A percentile compares a stretch with the other conserved stretches of the same genome.
These are phyloP conservation scores for Psilopsiagon aymara DNA, from an alignment of 2,113 vertebrate species.

Conservation along the genomic window DNA sequence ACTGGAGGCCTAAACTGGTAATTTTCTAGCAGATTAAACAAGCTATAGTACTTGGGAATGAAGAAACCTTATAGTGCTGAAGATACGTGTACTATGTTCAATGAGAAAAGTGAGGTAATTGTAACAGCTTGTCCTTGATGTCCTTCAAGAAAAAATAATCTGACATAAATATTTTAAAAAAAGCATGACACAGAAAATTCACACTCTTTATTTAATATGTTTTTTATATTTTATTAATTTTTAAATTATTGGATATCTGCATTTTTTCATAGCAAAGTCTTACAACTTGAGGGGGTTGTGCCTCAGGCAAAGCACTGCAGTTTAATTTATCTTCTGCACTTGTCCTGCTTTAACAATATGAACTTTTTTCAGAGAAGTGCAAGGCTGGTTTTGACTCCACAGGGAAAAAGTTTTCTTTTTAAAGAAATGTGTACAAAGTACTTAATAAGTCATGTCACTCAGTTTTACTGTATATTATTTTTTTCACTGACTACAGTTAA, in stretches of 20 bases:
- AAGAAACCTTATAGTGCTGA: background rate
- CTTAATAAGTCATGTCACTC: slow-evolving; percentile 76
- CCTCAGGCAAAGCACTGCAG: slow-evolving; percentile 32
- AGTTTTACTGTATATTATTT: slow-evolving; percentile 71
- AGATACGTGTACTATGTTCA: background rate
- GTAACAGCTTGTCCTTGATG: background rate
- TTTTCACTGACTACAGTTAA: slow-evolving; percentile 76
- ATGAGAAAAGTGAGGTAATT: background rate
- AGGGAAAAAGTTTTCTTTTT: slow-evolving; percentile 72
- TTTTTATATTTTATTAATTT: slow-evolving; percentile 60
- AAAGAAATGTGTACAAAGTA: slow-evolving; percentile 73
- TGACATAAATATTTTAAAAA: slow-evolving; percentile 43
- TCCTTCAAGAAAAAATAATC: slow-evolving; percentile 27
- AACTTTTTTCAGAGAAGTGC: slow-evolving; percentile 66
- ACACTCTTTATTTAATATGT: background rate
- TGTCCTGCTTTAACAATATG: slow-evolving; percentile 68
- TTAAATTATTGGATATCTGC: slow-evolving; percentile 33
- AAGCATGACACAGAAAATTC: background rate
- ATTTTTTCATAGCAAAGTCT: slow-evolving; percentile 34
- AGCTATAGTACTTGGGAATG: background rate
- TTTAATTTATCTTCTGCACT: slow-evolving; percentile 74
- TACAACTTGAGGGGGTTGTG: slow-evolving; percentile 35
- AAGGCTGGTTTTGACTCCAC: slow-evolving; percentile 67
- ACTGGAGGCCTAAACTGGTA: background rate
- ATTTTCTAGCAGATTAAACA: background rate